Base-by-base conservation (phyloP, 1,140 invertebrate genomes). In the Oryzaephilus surinamensis region DNA sequence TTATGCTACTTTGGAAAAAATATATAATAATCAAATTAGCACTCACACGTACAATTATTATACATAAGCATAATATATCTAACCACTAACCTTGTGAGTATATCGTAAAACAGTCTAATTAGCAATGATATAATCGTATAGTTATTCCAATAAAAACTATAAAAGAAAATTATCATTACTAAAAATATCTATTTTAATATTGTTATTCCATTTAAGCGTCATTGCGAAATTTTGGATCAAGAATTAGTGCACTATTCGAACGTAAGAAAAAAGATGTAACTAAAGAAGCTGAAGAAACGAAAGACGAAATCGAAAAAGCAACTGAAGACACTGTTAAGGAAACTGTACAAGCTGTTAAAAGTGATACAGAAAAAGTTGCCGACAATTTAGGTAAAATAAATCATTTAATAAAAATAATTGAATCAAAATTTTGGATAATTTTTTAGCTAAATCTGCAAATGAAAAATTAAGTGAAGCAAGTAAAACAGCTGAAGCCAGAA, bases 191-290 rank as follows among this genome's bases (percentile, higher is more conserved):
- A n/a, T n/a, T n/a, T n/a, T 6, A 36, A 7, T 26, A 26, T 26
- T 18, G 6, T 24, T 14, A 5, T 30, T 35, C 35, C 39, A n/a
- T 51, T 48, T 3, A 35, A 55, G 53, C 48, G 19, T 44, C 45
- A 7, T 24, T 55, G 14, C 38, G 49, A 30, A 53, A 48, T 32
- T 48, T 51, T 17, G 53, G 53, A 7, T 43, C 37, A 4, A 36
- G 46, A 28, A 38, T 55, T 11, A 43, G 40, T 6, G 41, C 50
- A n/a, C 13, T 55, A 1, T 55, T 55, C 18, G 33, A 35, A 11
- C 43, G 34, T 35, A 55, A 53, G 29, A 55, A 55, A 21, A 55
- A 46, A 32, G 50, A 54, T 26, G 48, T 49, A 3, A 45, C 31
- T 7, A 31, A 39, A 11, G 48, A 46, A 37, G 44, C 42, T 2